These are phyloP conservation scores for Andinoacara biseriatus DNA, from an alignment of 2,113 vertebrate genomes.

Conservation along the genomic window DNA sequence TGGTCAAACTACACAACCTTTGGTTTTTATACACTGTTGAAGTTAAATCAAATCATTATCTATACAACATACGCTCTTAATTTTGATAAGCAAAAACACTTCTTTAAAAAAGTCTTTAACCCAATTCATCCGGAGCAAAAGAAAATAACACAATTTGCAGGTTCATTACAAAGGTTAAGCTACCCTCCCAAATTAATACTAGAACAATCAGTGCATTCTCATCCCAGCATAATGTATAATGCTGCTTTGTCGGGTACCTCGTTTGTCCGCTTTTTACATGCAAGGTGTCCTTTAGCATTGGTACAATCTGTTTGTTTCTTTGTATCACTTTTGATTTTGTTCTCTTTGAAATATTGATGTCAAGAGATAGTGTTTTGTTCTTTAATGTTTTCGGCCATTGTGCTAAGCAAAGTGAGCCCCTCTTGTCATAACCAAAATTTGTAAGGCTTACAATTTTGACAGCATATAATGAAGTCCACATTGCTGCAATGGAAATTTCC, in stretches of 20 bases:
- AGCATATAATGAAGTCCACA: background rate
- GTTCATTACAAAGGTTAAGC: background rate
- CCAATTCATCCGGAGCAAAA: background rate
- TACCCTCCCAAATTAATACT: background rate
- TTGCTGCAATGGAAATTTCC: background rate
- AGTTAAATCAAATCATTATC: background rate
- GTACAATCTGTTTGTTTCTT: background rate
- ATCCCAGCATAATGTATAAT: no score
- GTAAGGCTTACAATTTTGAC: no score
- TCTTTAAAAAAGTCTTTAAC: background rate
- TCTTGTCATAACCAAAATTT: no score
- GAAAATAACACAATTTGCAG: background rate
- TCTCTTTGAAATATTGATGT: background rate
- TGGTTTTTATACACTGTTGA: background rate
- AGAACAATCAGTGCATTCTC: no score
- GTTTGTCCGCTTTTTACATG: rapidly evolving
- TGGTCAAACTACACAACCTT: background rate
- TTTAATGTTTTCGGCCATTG: no score
- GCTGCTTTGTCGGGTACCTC: background rate
- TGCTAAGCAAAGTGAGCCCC: no score
- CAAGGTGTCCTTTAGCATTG: background rate
- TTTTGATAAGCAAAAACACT: background rate
- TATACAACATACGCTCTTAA: background rate
- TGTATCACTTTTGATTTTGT: background rate
- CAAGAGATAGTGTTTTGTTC: no score